Base-by-base conservation (phyloP, 2,888 invertebrate species). In the Hofmannophila pseudospretella region DNA sequence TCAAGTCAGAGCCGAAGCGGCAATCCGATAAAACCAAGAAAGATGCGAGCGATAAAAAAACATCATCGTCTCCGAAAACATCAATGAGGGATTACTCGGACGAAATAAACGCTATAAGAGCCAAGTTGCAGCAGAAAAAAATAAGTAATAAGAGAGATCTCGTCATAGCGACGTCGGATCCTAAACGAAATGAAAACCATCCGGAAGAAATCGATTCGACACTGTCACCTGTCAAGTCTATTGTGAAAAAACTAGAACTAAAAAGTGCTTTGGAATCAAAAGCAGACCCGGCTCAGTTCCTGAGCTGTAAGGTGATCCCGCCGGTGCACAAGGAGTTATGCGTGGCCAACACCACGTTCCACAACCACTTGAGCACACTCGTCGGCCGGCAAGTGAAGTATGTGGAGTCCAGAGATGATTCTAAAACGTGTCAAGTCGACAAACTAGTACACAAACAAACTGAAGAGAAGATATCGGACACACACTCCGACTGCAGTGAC, bases 401-500 rank as follows among this genome's bases (percentile, higher is more conserved):
- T 53, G 70, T 79, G 3, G 82, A 86, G 54, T 73, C 84, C 25
- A 67, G 69, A 41, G 67, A 82, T 41, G 87, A 87, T 47, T 54
- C 64, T n/a, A 80, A 78, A 59, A 72, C 71, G 42, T 84, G 70
- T 11, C 81, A 78, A 47, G 56, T 58, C 39, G 77, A 73, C 38
- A 84, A 81, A 65, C 64, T 76, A 38, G 53, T 76, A 49, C 71
- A 72, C 45, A 86, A 86, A 67, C 80, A 79, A 46, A 55, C 62
- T 32, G 81, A 85, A 32, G 86, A 87, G 54, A 88, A 88, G 66
- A 79, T 82, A 67, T 88, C 88, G 41, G 89, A 89, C 69, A 89
- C 89, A 49, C 89, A 88, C 47, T 92, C 92, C 4, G 92, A 92
- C 56, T 93, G 93, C 56, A 93, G 93, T 39, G 94, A 94, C 57